These are phyloP conservation scores for Petaurus breviceps DNA, from an alignment of 2,113 vertebrate genomes.

Conservation along the genomic window DNA sequence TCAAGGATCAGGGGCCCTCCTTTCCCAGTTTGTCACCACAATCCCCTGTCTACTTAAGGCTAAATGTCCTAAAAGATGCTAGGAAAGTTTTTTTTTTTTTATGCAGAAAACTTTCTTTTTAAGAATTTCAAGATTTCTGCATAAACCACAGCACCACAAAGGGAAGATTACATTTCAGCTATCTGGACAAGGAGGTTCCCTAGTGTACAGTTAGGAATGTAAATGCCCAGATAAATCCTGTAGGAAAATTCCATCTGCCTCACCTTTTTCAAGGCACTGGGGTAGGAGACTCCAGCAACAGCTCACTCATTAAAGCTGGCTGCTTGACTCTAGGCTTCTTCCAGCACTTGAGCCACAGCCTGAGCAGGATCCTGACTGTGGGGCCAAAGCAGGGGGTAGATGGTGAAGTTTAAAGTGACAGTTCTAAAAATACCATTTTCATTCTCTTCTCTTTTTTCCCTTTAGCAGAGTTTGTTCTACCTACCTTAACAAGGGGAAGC, in stretches of 20 bases:
- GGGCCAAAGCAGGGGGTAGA: neutral
- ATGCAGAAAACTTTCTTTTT: slow-evolving; percentile 22
- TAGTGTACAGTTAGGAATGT: slow-evolving; percentile 72
- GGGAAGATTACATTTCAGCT: neutral
- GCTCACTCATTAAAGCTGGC: neutral
- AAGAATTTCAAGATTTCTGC: neutral
- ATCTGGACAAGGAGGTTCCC: slow-evolving; percentile 65
- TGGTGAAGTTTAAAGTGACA: neutral
- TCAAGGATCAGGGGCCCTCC: slow-evolving; percentile 75
- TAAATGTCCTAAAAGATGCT: slow-evolving; percentile 32
- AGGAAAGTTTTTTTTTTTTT: slow-evolving; percentile 25
- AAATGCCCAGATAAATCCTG: slow-evolving; percentile 14
- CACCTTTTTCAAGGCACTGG: neutral
- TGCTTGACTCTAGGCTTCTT: neutral
- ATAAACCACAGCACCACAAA: neutral
- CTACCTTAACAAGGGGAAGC: neutral
- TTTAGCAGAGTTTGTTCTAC: neutral
- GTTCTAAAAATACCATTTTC: slow-evolving; percentile 2
- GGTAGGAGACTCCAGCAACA: neutral
- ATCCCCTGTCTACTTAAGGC: slow-evolving; percentile 73
- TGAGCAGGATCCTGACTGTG: neutral
- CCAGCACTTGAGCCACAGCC: neutral
- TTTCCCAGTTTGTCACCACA: slow-evolving; percentile 66
- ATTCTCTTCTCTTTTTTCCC: accelerated
- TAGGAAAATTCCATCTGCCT: neutral